Conservation (phyloP, 2,797 vertebrate species). For the Coilia nasus region DNA sequence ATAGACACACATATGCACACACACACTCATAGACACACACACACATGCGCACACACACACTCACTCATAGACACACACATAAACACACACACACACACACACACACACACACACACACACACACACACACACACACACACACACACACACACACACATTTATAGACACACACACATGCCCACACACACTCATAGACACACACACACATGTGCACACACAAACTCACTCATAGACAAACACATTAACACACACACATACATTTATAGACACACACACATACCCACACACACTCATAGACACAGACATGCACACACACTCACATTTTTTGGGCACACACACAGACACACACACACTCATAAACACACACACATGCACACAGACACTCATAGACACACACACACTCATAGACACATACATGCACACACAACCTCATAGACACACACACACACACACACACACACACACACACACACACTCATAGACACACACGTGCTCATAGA, state of each 20-base stretch:
- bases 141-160: neutral
- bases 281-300: neutral
- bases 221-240: neutral
- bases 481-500: neutral
- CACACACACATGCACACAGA: slow-evolving; percentile 25
- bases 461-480: neutral
- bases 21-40: neutral
- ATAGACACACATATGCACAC: slow-evolving; percentile 21
- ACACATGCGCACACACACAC: too few relatives aligned
- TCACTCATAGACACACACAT: too few relatives aligned
- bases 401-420: neutral
- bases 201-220: slow-evolving; percentile 15
- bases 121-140: slow-evolving; percentile 21
- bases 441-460: slow-evolving; percentile 19
- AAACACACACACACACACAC: slow-evolving; percentile 49
- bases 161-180: slow-evolving; percentile 18
- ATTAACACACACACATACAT: neutral
- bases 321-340: neutral
- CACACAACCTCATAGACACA: neutral
- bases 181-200: neutral
- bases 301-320: neutral
- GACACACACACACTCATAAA: neutral
- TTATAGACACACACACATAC: neutral
- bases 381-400: neutral
- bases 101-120: slow-evolving; percentile 16